Evolutionary conservation across 2,888 invertebrate genomes (phyloP), one percentile per base, ranked within the genome.

Genomic region (Cephalotes varians): DNA sequence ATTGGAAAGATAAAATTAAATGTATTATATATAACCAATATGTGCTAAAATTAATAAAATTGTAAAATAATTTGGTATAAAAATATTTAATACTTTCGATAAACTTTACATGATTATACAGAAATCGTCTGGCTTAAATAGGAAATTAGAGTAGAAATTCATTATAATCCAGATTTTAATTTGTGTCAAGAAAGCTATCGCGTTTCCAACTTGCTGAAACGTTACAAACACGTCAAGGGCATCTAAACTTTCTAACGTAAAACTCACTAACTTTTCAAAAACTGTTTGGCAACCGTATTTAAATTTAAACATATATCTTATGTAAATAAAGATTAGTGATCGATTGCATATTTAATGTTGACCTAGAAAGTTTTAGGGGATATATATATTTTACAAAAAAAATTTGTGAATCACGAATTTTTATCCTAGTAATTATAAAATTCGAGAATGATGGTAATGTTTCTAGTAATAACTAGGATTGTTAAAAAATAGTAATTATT

Each of bases 221-320:
- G 40, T 77, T 69, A 12, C 77, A 21, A 77, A 77, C 44, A 56
- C 31, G 25, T 79, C 56, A 79, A 79, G 34, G 25, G 56, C 18
- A 56, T 44, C 12, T 37, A 25, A 69, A 69, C 34, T 71, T 71
- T 71, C 40, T 34, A 44, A 31, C 44, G 31, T 15, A 7, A 56
- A 69, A 56, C 44, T 71, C 44, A 44, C 9, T 4, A 79, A 56
- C 71, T 71, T 69, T 56, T 34, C 25, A 31, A 71, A 40, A 56
- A 79, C 54, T 40, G 28, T 21, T 69, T 40, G 44, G 21, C 18
- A 77, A 69, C 40, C 56, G n/a, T 56, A 31, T 37, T 79, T 37
- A 54, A 77, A 21, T 15, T 67, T 54, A 44, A 69, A 69, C 44
- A 56, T 9, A 18, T 69, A 77, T 56, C 47, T n/a, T 31, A 34